Percentiles rank a stretch among this genome's conserved stretches.
These are phyloP conservation scores for Synanthedon formicaeformis DNA, from an alignment of 2,888 invertebrate genomes.

Conservation along the genomic window DNA sequence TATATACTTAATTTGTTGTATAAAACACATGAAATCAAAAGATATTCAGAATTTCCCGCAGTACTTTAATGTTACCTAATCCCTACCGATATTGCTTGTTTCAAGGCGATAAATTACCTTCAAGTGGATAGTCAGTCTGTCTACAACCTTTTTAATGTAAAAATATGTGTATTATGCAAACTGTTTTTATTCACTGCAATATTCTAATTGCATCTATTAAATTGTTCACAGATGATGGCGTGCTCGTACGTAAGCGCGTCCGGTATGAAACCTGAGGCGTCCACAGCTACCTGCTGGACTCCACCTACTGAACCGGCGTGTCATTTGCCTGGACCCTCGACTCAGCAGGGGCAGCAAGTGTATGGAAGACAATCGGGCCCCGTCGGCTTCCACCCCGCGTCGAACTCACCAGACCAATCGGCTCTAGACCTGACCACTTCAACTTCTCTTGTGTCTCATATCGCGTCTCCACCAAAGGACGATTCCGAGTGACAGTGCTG, in stretches of 20 bases:
- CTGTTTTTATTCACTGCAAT: neutral
- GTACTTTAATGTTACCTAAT: too few relatives aligned
- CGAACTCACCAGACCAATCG: neutral
- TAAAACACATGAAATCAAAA: too few relatives aligned
- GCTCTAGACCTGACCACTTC: slow-evolving; percentile 49
- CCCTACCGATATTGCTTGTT: too few relatives aligned
- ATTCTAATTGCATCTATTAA: slow-evolving; percentile 4
- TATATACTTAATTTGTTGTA: too few relatives aligned
- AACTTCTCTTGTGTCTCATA: slow-evolving; percentile 24
- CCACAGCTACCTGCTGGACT: slow-evolving; percentile 48
- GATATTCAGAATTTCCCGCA: too few relatives aligned
- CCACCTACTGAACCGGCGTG: slow-evolving; percentile 30
- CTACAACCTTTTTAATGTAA: too few relatives aligned
- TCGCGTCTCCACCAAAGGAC: slow-evolving; percentile 12
- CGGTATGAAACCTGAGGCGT: slow-evolving; percentile 34
- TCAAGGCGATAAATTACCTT: too few relatives aligned
- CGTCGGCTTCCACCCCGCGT: neutral
- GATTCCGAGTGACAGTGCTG: slow-evolving; percentile 58
- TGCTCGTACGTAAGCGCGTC: slow-evolving; percentile 61
- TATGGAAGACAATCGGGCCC: slow-evolving; percentile 12
- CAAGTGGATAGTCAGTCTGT: too few relatives aligned
- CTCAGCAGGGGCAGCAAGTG: slow-evolving; percentile 11
- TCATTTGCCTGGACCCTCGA: slow-evolving; percentile 14
- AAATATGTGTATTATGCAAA: neutral
- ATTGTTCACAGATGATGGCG: slow-evolving; percentile 64